A percentile compares a stretch with the other conserved stretches of the same genome.
Conservation (phyloP, 2,888 invertebrate species). For the Habrosyne pyritoides region DNA sequence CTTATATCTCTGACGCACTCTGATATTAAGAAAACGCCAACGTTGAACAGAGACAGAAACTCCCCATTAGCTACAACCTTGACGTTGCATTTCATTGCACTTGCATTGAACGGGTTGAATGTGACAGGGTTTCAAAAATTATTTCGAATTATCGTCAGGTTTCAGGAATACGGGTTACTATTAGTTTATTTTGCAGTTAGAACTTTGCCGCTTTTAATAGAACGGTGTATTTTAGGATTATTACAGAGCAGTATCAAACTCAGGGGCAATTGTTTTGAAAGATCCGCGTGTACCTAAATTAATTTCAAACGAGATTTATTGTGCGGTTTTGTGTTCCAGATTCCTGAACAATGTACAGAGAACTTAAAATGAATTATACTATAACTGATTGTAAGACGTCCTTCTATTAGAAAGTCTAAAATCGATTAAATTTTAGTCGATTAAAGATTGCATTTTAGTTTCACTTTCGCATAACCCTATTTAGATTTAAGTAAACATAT, state of each 20-base stretch:
- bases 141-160: conserved; percentile 27
- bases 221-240: conserved; percentile 48
- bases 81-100: conserved; percentile 60
- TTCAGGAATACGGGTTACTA: not conserved
- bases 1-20: conserved; percentile 58
- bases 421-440: too few species aligned
- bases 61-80: conserved; percentile 35
- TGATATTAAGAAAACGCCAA: conserved; percentile 27
- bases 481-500: too few species aligned
- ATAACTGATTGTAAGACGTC: not conserved
- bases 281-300: conserved; percentile 43
- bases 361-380: not conserved
- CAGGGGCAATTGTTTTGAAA: conserved; percentile 45
- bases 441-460: too few species aligned
- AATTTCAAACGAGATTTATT: conserved; percentile 42
- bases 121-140: conserved; percentile 55
- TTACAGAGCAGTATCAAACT: conserved; percentile 32
- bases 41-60: conserved; percentile 47
- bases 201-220: conserved; percentile 37
- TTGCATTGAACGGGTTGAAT: conserved; percentile 41
- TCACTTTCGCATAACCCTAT: too few species aligned
- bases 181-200: conserved; percentile 32
- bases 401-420: not conserved
- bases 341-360: conserved; percentile 24
- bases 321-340: conserved; percentile 30